Percentiles rank a stretch among this genome's conserved stretches.
These are phyloP conservation scores for Drosophila flavopinicola DNA, from an alignment of 2,888 invertebrate genomes.

Conservation along the genomic window DNA sequence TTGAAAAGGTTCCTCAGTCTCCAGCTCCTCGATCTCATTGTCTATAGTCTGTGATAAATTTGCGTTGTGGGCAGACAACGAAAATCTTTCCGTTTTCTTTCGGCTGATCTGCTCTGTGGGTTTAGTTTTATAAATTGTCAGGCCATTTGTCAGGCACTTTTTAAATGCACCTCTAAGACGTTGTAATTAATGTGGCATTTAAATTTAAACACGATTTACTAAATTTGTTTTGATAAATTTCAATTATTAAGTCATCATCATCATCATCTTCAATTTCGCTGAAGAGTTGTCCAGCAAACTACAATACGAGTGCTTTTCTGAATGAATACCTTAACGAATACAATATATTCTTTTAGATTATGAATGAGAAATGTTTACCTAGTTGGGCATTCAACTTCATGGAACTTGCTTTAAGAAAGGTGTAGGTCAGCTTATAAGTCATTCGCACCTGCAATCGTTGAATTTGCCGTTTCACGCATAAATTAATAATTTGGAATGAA, in stretches of 20 bases:
- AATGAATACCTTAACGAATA: constrained; percentile 43
- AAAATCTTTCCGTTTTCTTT: constrained; percentile 24
- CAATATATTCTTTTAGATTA: constrained; percentile 14
- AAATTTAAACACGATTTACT: constrained; percentile 62
- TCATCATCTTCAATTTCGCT: constrained; percentile 19
- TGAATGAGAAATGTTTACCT: constrained; percentile 44
- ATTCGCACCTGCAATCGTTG: too few relatives aligned
- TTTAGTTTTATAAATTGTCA: constrained; percentile 48
- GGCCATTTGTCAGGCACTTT: constrained; percentile 61
- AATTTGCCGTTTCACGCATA: constrained; percentile 45
- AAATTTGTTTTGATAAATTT: constrained; percentile 72
- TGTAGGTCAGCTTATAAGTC: constrained; percentile 34
- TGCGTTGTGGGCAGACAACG: constrained; percentile 47
- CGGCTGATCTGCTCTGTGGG: constrained; percentile 16
- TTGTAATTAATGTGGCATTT: constrained; percentile 70
- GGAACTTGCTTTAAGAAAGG: constrained; percentile 22
- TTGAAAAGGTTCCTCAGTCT: constrained; percentile 34
- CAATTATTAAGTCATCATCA: constrained; percentile 67
- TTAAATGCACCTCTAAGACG: constrained; percentile 53
- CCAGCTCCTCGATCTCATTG: constrained; percentile 36
- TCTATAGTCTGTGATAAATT: constrained; percentile 58
- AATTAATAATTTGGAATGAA: constrained; percentile 42
- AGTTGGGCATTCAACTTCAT: not conserved
- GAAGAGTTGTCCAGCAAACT: not conserved
- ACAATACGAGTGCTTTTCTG: constrained; percentile 20